phyloP scores from a whole-genome alignment of 2,113 vertebrate genomes.

The Chauna torquata region DNA sequence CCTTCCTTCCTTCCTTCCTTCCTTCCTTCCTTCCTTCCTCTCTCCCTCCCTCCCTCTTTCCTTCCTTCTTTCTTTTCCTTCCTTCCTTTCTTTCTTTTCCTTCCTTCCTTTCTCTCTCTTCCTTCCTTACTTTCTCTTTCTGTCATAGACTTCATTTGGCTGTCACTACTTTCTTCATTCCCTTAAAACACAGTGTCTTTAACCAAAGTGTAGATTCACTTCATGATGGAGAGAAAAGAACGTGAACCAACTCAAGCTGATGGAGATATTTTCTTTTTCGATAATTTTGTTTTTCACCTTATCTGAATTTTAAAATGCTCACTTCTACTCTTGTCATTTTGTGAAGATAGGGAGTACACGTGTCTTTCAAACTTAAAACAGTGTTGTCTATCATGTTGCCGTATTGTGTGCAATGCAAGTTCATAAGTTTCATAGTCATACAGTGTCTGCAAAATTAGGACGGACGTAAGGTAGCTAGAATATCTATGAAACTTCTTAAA shows the following conservation, averaged over 20 bases:
- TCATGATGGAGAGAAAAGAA: neutral
- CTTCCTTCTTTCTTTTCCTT: too few relatives aligned
- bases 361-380: neutral
- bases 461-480: neutral
- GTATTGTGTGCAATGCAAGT: slow-evolving; percentile 1
- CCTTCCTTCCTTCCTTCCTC: too few relatives aligned
- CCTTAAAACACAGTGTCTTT: neutral
- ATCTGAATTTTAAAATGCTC: neutral
- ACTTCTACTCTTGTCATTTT: neutral
- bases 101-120: too few relatives aligned
- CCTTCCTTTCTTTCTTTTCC: too few relatives aligned
- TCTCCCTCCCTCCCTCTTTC: too few relatives aligned
- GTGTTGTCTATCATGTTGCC: neutral
- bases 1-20: too few relatives aligned
- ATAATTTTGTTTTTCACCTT: neutral
- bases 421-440: slow-evolving; percentile 36
- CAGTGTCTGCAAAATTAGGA: neutral
- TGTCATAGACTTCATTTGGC: too few relatives aligned
- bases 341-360: neutral
- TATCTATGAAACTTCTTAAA: slow-evolving; percentile 7
- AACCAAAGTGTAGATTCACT: neutral
- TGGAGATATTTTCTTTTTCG: neutral
- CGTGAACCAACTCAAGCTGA: neutral
- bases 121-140: too few relatives aligned
- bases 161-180: neutral